phyloP scores from a whole-genome alignment of 1,140 invertebrate species.

The Episyrphus balteatus region DNA sequence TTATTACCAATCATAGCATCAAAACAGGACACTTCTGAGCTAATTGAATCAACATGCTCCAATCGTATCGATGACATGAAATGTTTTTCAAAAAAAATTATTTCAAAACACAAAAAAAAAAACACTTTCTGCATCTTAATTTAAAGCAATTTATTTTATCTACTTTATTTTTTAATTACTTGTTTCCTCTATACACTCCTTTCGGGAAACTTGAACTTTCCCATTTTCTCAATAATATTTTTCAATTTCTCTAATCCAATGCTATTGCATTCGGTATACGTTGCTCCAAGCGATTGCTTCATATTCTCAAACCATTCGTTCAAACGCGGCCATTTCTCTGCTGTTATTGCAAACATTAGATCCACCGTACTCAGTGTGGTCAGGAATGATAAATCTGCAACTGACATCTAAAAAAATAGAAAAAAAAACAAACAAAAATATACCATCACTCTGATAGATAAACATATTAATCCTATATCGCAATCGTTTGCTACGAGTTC shows the following conservation, averaged over 20 bases:
- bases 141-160: too few species aligned
- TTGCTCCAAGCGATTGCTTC: conserved; percentile 18
- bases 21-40: too few species aligned
- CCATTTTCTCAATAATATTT: conserved; percentile 15
- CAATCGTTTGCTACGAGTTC: too few species aligned
- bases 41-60: too few species aligned
- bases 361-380: conserved; percentile 34
- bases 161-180: too few species aligned
- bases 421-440: conserved; percentile 12
- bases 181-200: neutral
- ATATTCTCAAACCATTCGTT: conserved; percentile 22
- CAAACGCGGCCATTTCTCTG: conserved; percentile 19
- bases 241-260: conserved; percentile 22
- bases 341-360: conserved; percentile 30
- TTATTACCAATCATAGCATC: too few species aligned
- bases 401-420: conserved; percentile 17
- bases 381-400: conserved; percentile 31
- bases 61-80: too few species aligned
- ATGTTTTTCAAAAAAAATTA: too few species aligned
- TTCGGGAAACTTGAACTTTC: conserved; percentile 26
- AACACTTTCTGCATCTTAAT: too few species aligned
- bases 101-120: too few species aligned
- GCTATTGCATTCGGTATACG: conserved; percentile 17
- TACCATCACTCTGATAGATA: conserved; percentile 2
- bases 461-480: too few species aligned